A percentile compares a stretch with the other conserved stretches of the same genome.
Conservation (phyloP, 1,140 invertebrate species). For the Lamellibrachia luymesi region DNA sequence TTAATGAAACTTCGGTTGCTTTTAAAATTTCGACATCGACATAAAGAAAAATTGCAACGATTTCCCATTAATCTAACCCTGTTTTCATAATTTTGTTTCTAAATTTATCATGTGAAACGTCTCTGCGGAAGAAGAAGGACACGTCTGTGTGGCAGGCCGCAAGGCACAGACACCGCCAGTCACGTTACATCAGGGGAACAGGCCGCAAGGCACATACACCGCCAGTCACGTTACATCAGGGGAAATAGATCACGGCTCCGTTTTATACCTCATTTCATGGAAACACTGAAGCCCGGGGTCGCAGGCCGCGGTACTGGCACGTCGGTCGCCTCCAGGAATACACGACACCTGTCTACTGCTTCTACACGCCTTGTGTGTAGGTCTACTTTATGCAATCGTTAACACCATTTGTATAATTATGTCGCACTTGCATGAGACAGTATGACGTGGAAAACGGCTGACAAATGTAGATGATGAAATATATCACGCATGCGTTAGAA, state of each 20-base stretch:
- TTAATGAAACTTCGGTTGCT: too few relatives aligned
- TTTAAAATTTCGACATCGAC: too few relatives aligned
- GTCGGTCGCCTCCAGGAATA: not conserved
- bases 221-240: not conserved
- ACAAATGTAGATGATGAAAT: too few relatives aligned
- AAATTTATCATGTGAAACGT: not conserved
- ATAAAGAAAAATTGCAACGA: not conserved
- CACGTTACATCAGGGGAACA: not conserved
- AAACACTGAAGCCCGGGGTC: not conserved
- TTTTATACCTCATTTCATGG: not conserved
- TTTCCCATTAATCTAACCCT: not conserved
- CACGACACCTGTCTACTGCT: not conserved
- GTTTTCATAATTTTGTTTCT: not conserved
- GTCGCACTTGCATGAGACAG: too few relatives aligned
- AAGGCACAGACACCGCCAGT: not conserved
- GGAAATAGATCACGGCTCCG: not conserved
- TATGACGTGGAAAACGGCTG: too few relatives aligned
- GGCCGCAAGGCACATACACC: not conserved
- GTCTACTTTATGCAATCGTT: not conserved
- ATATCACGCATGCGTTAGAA: too few relatives aligned
- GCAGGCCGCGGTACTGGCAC: not conserved
- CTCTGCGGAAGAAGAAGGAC: not conserved
- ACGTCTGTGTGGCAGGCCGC: not conserved
- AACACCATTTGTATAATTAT: too few relatives aligned
- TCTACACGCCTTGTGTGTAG: not conserved